Evolutionary conservation across 2,113 vertebrate species (phyloP).

Genomic region (Poeciliopsis turrubarensis): DNA sequence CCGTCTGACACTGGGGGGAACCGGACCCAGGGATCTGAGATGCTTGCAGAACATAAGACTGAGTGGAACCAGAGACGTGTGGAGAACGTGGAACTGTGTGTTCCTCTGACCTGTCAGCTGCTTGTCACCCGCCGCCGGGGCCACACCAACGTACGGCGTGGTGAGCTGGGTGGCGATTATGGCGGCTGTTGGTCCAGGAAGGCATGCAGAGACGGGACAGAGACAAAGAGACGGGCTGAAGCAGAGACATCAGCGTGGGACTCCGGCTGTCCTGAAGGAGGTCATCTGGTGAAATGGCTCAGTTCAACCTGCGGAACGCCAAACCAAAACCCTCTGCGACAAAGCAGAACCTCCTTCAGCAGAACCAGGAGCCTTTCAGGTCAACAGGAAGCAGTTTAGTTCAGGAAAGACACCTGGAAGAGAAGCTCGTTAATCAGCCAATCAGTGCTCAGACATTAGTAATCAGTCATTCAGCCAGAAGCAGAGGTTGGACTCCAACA

Average conservation of each 20-base stretch:
- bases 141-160: constrained; percentile 96
- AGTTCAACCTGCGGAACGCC: no score
- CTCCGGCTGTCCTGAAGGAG: not conserved
- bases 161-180: constrained; percentile 99
- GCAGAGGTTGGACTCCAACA: no score
- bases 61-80: no score
- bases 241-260: constrained; percentile 51
- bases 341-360: not conserved
- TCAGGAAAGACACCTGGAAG: constrained; percentile 41
- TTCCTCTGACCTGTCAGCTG: constrained; percentile 94
- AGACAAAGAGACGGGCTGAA: constrained; percentile 41
- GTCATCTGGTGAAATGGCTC: not conserved
- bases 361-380: not conserved
- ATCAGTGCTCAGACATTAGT: constrained; percentile 24
- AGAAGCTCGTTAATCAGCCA: constrained; percentile 36
- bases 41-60: no score
- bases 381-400: constrained; percentile 17
- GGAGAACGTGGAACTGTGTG: constrained; percentile 6
- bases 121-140: constrained; percentile 93
- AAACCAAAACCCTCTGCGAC: not conserved
- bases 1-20: no score
- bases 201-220: constrained; percentile 52
- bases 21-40: no score
- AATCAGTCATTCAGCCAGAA: constrained; percentile 15
- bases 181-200: constrained; percentile 86